phyloP scores from a whole-genome alignment of 2,888 invertebrate genomes.

The Schrankia costaestrigalis region DNA sequence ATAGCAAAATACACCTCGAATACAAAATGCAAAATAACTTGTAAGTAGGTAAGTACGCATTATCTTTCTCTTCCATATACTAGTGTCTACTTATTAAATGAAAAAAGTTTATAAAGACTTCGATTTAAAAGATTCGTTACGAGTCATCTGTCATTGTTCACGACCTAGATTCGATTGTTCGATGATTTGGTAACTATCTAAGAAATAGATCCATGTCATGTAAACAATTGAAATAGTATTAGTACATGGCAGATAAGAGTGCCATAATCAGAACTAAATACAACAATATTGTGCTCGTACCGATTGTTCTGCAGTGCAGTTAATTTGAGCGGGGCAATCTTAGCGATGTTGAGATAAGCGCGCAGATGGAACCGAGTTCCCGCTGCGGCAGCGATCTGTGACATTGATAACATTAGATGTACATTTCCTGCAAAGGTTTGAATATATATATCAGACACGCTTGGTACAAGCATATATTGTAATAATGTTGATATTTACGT shows the following conservation, averaged over 20 bases:
- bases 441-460: conserved; percentile 36
- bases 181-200: conserved; percentile 45
- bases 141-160: conserved; percentile 36
- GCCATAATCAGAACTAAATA: conserved; percentile 38
- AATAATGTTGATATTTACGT: conserved; percentile 16
- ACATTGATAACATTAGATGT: conserved; percentile 58
- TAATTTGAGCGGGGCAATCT: conserved; percentile 51
- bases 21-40: conserved; percentile 4
- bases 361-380: conserved; percentile 48
- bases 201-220: conserved; percentile 44
- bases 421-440: conserved; percentile 50
- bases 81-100: conserved; percentile 11
- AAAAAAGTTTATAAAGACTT: conserved; percentile 22
- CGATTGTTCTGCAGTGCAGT: conserved; percentile 48
- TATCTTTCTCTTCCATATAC: conserved; percentile 17
- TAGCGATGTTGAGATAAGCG: conserved; percentile 48
- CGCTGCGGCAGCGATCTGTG: conserved; percentile 53
- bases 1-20: conserved; percentile 12
- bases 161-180: conserved; percentile 44
- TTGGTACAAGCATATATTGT: conserved; percentile 27
- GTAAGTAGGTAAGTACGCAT: conserved; percentile 8
- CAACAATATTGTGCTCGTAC: conserved; percentile 40
- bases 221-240: conserved; percentile 48
- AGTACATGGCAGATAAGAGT: conserved; percentile 38
- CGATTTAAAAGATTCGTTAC: conserved; percentile 36